Conservation (phyloP, 2,797 vertebrate species). For the Anguilla megastoma region DNA sequence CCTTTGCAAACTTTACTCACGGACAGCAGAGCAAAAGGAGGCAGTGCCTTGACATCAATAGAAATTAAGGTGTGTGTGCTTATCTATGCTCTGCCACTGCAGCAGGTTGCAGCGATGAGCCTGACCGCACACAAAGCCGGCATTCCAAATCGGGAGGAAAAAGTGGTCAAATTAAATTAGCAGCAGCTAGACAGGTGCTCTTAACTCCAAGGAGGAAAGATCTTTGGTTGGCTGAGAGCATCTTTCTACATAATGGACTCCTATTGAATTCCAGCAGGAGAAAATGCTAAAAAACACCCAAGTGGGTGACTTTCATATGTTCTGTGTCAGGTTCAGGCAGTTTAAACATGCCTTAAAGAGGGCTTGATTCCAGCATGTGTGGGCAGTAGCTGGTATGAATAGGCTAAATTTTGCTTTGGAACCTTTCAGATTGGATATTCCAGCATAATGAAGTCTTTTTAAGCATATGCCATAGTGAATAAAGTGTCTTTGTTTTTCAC, state of each 20-base stretch:
- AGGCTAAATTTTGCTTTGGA: not conserved
- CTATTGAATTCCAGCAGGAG: not conserved
- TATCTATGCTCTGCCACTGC: not conserved
- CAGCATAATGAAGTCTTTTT: not conserved
- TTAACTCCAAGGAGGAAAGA: not conserved
- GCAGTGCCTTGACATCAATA: too few species aligned
- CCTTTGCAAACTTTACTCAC: too few species aligned
- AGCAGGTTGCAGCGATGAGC: not conserved
- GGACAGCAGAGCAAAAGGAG: too few species aligned
- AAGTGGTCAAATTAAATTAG: not conserved
- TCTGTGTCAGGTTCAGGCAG: not conserved
- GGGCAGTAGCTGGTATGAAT: not conserved
- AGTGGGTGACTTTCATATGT: not conserved
- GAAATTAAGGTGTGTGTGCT: too few species aligned
- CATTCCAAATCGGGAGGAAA: not conserved
- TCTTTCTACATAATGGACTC: not conserved
- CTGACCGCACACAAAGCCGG: not conserved
- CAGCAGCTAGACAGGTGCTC: not conserved
- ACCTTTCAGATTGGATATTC: not conserved
- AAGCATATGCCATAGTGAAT: not conserved
- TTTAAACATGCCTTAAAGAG: not conserved
- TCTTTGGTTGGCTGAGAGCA: not conserved
- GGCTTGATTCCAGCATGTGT: not conserved
- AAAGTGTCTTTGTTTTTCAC: constrained; percentile 3
- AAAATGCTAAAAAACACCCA: not conserved